Percentiles rank a stretch among this genome's conserved stretches.
Conservation (phyloP, 2,113 vertebrate species). For the Saccopteryx bilineata region DNA sequence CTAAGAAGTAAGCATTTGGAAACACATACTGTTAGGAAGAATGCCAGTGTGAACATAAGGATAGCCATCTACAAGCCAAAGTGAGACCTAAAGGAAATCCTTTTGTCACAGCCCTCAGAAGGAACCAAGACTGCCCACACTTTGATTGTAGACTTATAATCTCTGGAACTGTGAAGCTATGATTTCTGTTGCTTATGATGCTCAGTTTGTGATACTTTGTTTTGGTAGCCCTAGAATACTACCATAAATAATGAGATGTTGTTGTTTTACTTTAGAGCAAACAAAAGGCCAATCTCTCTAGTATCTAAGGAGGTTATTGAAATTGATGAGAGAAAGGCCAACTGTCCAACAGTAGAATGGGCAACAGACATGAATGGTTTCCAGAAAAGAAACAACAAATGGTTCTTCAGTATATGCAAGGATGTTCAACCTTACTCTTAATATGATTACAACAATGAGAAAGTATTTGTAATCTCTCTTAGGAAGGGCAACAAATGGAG, state of each 20-base stretch:
- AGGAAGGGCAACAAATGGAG: not conserved
- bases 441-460: not conserved
- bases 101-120: not conserved
- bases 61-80: not conserved
- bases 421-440: not conserved
- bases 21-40: not conserved
- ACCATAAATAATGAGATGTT: constrained; percentile 31
- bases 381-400: not conserved
- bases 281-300: not conserved
- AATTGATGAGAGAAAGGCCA: not conserved
- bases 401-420: not conserved
- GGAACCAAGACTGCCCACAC: not conserved
- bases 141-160: not conserved
- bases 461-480: not conserved
- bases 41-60: not conserved
- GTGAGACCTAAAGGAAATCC: not conserved
- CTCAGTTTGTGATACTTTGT: not conserved
- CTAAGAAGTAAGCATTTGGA: not conserved
- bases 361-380: not conserved
- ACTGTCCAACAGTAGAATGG: not conserved
- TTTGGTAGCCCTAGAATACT: not conserved
- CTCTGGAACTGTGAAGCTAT: not conserved
- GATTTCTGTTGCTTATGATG: not conserved
- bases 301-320: not conserved
- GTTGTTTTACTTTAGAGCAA: not conserved